phyloP scores from a whole-genome alignment of 1,140 invertebrate species.

The Oncopodura yosiiana region DNA sequence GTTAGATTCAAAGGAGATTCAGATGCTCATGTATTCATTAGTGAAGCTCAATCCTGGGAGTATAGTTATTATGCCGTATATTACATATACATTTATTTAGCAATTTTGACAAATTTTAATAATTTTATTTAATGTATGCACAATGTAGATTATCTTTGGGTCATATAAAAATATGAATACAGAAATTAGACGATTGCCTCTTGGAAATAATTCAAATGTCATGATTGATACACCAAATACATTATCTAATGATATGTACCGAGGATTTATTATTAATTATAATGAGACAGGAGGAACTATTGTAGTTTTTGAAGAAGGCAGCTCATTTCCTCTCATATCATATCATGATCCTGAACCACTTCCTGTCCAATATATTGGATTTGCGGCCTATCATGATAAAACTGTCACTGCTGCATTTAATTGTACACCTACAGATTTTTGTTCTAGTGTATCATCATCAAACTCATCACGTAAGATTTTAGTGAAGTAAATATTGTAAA shows the following conservation, averaged over 20 bases:
- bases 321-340: constrained; percentile 15
- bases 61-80: not conserved
- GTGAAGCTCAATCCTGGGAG: not conserved
- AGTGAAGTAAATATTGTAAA: too few relatives aligned
- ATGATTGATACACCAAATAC: constrained; percentile 23
- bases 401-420: constrained; percentile 25
- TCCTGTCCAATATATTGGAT: constrained; percentile 15
- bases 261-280: constrained; percentile 27
- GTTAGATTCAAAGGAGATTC: constrained; percentile 23
- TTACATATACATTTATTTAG: not conserved
- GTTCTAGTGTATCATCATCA: constrained; percentile 2
- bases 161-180: constrained; percentile 14
- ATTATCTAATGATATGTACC: constrained; percentile 9
- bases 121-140: not conserved
- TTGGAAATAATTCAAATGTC: not conserved
- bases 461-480: too few relatives aligned
- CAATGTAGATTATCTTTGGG: constrained; percentile 22
- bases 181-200: constrained; percentile 12
- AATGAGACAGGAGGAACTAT: constrained; percentile 11
- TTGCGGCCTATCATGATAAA: constrained; percentile 1
- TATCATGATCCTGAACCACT: constrained; percentile 19
- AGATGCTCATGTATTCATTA: constrained; percentile 17
- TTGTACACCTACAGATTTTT: constrained; percentile 14
- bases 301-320: constrained; percentile 17
- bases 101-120: not conserved